A percentile compares a stretch with the other conserved stretches of the same genome.
Evolutionary conservation across 2,113 vertebrate species (phyloP).

Genomic region (Ictalurus punctatus): DNA sequence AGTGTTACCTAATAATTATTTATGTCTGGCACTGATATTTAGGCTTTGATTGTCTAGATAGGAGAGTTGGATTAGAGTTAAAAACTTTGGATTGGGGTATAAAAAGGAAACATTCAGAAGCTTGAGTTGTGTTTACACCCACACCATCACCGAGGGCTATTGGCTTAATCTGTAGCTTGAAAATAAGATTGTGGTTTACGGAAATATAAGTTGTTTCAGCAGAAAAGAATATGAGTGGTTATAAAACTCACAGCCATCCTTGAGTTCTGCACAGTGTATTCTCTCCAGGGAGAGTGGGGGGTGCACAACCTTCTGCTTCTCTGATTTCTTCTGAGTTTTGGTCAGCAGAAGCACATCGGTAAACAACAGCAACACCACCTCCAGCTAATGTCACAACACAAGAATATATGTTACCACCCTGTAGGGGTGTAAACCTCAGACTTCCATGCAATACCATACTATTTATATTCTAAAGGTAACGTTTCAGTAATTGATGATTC

Average conservation of each 20-base stretch:
- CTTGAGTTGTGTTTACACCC: not conserved
- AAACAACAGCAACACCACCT: constrained; percentile 80
- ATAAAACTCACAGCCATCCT: constrained; percentile 75
- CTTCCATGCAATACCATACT: not conserved
- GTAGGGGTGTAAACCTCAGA: not conserved
- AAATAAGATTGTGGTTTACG: not conserved
- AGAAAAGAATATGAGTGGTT: not conserved
- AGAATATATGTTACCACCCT: not conserved
- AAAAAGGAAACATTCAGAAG: not conserved
- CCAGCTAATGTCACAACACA: constrained; percentile 63
- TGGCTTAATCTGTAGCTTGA: not conserved
- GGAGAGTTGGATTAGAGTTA: not conserved
- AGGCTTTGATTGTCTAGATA: not conserved
- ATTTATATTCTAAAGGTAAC: not conserved
- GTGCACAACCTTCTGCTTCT: constrained; percentile 77
- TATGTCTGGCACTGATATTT: not conserved
- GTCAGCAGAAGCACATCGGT: constrained; percentile 81
- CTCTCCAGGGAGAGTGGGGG: constrained; percentile 80
- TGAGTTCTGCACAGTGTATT: constrained; percentile 69
- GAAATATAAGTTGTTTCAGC: not conserved
- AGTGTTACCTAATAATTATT: not conserved
- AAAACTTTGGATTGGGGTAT: not conserved
- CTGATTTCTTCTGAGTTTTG: constrained; percentile 78
- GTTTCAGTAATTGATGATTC: not conserved
- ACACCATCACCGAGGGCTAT: not conserved